Evolutionary conservation across 2,797 vertebrate species (phyloP).

Genomic region (Helicolenus hilgendorfi): DNA sequence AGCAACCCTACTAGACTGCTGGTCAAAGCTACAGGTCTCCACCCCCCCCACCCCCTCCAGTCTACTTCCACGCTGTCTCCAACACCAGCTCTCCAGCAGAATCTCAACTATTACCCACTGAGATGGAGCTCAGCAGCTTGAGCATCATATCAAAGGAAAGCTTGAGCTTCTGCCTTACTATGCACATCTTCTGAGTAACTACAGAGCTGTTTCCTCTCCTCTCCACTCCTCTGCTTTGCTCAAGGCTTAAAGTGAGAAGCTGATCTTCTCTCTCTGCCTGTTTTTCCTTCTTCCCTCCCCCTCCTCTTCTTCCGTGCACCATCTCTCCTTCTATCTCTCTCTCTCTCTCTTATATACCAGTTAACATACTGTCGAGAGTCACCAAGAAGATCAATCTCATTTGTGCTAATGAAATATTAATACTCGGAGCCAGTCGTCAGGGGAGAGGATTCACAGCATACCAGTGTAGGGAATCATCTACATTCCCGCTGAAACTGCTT

Average conservation of each 20-base stretch:
- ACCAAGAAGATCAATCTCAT: constrained; percentile 83
- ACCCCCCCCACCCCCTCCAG: neutral
- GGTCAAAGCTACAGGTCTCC: constrained; percentile 72
- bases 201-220: constrained; percentile 59
- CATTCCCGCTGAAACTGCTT: constrained; percentile 34
- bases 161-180: constrained; percentile 83
- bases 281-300: constrained; percentile 43
- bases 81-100: constrained; percentile 82
- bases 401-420: constrained; percentile 87
- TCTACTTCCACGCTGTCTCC: constrained; percentile 31
- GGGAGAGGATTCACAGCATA: constrained; percentile 56
- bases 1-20: constrained; percentile 39
- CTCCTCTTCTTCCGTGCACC: constrained; percentile 39
- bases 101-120: constrained; percentile 90
- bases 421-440: constrained; percentile 60
- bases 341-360: constrained; percentile 23
- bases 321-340: constrained; percentile 41
- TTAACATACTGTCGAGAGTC: constrained; percentile 70
- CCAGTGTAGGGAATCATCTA: constrained; percentile 49
- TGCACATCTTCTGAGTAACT: constrained; percentile 67
- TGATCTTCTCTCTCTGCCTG: constrained; percentile 52
- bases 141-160: constrained; percentile 89
- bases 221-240: constrained; percentile 65
- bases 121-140: constrained; percentile 81
- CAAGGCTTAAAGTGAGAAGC: constrained; percentile 70